A percentile compares a stretch with the other conserved stretches of the same genome.
phyloP scores from a whole-genome alignment of 2,888 invertebrate species.

The Arge pagana region DNA sequence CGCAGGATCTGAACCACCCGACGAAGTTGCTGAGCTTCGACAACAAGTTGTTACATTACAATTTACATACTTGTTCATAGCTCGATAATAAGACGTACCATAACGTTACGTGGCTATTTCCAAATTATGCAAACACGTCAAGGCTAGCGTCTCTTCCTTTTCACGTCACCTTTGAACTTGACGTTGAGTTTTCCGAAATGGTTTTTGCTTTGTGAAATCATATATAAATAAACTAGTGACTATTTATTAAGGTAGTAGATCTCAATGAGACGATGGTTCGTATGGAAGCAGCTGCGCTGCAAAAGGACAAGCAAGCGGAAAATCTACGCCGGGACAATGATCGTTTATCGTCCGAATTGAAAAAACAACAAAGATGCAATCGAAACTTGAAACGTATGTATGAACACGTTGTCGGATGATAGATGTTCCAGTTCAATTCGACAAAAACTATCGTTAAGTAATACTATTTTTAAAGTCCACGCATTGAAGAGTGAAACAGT shows the following conservation, averaged over 20 bases:
- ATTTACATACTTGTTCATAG: too few species aligned
- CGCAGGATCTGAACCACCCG: constrained; percentile 3
- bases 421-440: background rate
- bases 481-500: constrained; percentile 14
- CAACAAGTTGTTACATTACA: constrained; percentile 38
- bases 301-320: constrained; percentile 60
- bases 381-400: constrained; percentile 56
- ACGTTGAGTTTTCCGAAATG: too few species aligned
- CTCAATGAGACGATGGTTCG: constrained; percentile 58
- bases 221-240: constrained; percentile 10
- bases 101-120: too few species aligned
- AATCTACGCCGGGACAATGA: constrained; percentile 61
- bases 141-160: too few species aligned
- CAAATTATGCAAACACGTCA: too few species aligned
- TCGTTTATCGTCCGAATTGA: constrained; percentile 59
- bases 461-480: background rate
- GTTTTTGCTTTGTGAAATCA: too few species aligned
- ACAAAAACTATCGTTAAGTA: background rate
- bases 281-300: constrained; percentile 59
- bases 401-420: background rate
- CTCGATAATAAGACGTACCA: too few species aligned
- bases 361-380: constrained; percentile 60
- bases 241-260: constrained; percentile 56
- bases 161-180: too few species aligned
- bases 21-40: constrained; percentile 28